phyloP scores from a whole-genome alignment of 2,113 vertebrate species.

The Hippocampus mohnikei region DNA sequence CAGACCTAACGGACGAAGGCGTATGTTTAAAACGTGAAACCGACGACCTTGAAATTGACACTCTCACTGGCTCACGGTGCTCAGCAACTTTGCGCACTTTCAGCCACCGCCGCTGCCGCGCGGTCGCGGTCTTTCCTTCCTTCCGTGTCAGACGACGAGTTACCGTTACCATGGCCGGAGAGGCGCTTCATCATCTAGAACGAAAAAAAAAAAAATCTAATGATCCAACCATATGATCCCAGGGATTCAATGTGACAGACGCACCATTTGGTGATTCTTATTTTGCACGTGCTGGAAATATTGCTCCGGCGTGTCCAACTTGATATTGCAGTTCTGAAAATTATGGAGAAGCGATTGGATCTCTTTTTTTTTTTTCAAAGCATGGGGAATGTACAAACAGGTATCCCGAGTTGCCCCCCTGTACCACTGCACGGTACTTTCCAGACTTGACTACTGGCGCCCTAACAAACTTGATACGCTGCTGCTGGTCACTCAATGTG shows the following conservation, averaged over 20 bases:
- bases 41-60: neutral
- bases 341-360: neutral
- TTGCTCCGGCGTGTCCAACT: neutral
- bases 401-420: neutral
- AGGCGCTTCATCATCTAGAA: conserved; percentile 19
- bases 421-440: neutral
- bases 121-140: neutral
- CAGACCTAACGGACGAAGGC: neutral
- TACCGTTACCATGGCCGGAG: conserved; percentile 4
- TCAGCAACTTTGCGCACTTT: neutral
- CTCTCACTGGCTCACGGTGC: neutral
- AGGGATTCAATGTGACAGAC: neutral
- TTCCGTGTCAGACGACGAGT: neutral
- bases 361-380: neutral
- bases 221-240: neutral
- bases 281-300: conserved; percentile 3
- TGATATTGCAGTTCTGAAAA: neutral
- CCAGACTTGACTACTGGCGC: neutral
- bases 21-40: neutral
- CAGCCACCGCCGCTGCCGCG: neutral
- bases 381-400: too few species aligned
- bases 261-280: neutral
- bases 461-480: too few species aligned
- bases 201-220: neutral
- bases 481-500: too few species aligned